Evolutionary conservation across 2,888 invertebrate species (phyloP), one percentile per base, ranked within the genome.

Genomic region (Phragmatobia fuliginosa): DNA sequence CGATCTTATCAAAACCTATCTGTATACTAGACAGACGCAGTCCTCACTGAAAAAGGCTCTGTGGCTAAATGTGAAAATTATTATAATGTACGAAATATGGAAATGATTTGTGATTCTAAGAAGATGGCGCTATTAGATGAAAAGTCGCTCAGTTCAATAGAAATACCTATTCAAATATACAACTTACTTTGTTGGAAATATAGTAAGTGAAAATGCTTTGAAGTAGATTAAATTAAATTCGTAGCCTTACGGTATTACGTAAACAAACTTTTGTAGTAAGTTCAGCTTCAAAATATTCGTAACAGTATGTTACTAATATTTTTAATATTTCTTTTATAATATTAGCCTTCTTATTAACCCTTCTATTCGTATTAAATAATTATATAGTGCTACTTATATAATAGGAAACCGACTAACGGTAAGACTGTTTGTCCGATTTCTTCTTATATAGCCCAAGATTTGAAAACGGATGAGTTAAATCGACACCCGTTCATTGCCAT

Each of bases 11-110:
- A 56, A 73, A 74, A 69, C 71, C 56, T 76, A 78, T 80, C 69
- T 68, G 67, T 72, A 80, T 67, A 73, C 71, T 72, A 66, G 62
- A 32, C 33, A 60, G 67, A 32, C 21, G 28, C 67, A 70, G 67
- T 64, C 58, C 66, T 69, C 67, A 56, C 67, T 52, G 62, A 67
- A 71, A 77, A 73, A 76, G 70, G 74, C 72, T 74, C 74, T 77
- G 81, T 77, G 62, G 66, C 75, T 75, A 75, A 87, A 87, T 83
- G 84, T 69, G 87, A 83, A 87, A 85, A 87, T 87, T 87, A 87
- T 86, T 85, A 82, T 86, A 87, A 87, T 85, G 80, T 73, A 66
- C 70, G 61, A 78, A 83, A 79, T 83, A 83, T 84, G 83, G 71
- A 71, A 81, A 83, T 81, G 61, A 63, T 68, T 71, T 66, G 71